Evolutionary conservation across 2,113 vertebrate genomes (phyloP).

Genomic region (Podarcis raffonei): DNA sequence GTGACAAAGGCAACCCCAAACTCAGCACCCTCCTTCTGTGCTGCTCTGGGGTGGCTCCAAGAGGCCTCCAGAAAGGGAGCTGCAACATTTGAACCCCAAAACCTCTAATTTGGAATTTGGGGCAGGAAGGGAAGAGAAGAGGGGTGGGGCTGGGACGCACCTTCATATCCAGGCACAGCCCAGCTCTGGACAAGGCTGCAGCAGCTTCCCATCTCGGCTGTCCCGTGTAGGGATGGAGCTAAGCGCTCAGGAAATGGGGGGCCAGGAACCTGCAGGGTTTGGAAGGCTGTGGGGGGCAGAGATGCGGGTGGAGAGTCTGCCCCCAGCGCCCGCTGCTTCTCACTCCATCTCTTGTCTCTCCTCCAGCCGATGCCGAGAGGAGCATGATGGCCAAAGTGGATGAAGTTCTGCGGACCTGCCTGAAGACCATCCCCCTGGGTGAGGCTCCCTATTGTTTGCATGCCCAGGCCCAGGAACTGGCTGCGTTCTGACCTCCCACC

Average conservation of each 20-base stretch:
- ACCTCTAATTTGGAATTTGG: too few species aligned
- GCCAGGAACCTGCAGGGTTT: background rate
- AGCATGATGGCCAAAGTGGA: slow-evolving; percentile 60
- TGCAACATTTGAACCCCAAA: too few species aligned
- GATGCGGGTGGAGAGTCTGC: background rate
- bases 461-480: too few species aligned
- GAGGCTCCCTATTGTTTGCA: background rate
- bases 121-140: background rate
- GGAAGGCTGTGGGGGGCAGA: background rate
- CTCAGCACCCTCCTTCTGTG: too few species aligned
- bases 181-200: background rate
- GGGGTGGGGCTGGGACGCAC: background rate
- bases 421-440: slow-evolving; percentile 81
- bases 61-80: too few species aligned
- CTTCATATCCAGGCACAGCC: background rate
- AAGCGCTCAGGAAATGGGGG: background rate
- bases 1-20: too few species aligned
- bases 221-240: background rate
- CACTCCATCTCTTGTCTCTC: background rate
- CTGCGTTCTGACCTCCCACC: background rate
- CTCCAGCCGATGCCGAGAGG: slow-evolving; percentile 4
- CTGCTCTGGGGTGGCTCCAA: too few species aligned
- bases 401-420: slow-evolving; percentile 75
- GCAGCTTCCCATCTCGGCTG: background rate
- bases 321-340: too few species aligned